Evolutionary conservation across 2,797 vertebrate genomes (phyloP), one percentile per base, ranked within the genome.

Genomic region (Mus spretus): DNA sequence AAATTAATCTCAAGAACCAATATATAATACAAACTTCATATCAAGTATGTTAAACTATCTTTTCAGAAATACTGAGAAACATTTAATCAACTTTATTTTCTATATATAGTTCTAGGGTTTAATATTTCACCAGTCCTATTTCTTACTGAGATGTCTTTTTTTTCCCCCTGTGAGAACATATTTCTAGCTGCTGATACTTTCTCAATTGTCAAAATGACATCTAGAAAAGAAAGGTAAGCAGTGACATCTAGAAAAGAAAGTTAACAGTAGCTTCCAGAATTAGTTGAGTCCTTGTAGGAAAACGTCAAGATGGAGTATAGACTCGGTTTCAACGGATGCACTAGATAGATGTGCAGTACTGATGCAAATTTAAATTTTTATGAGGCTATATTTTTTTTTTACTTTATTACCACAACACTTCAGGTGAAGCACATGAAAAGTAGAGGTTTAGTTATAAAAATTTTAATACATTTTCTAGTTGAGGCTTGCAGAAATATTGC

Each of bases 401-500:
- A 98, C 34, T 96, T 93, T 61, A 93, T 85, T 78, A 53, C 70
- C 7, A 74, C 86, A 90, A 95, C 83, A 97, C 97, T 97, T 90
- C 77, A 79, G 63, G 80, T 90, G 89, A 97, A 97, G 90, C 59
- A 96, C 96, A 96, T 55, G 90, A 96, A 97, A 96, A 95, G 77
- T 96, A 72, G 96, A 93, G 98, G 93, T 89, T 97, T 93, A 0
- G 1, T 96, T 96, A 86, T 97, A 96, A 98, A 98, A 98, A 67
- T 98, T 98, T 97, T 96, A 96, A 93, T 59, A 79, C 91, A 80
- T 80, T 98, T 98, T 97, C 93, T 96, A 89, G 87, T 97, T 91
- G 97, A 90, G 86, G 81, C 55, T 94, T 96, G 74, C 75, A 97
- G 97, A 98, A 97, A 96, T 97, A 97, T 97, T 97, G 97, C 95